Evolutionary conservation across 2,888 invertebrate species (phyloP).

Genomic region (Caenorhabditis angaria): DNA sequence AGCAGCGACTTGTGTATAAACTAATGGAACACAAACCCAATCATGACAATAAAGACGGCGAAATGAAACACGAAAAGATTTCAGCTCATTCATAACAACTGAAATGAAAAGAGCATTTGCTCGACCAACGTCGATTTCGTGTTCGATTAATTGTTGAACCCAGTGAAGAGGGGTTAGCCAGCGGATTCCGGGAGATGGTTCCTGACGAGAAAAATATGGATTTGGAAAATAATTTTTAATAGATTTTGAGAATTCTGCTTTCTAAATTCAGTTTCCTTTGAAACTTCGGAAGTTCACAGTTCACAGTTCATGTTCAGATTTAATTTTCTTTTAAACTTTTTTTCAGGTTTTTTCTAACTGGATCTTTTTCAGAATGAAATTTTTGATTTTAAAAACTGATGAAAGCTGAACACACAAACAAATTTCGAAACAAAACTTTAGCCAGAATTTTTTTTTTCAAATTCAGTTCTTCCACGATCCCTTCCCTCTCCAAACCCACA

Average conservation of each 20-base stretch:
- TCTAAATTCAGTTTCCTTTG: background rate
- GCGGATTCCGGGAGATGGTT: slow-evolving; percentile 56
- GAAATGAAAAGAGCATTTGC: slow-evolving; percentile 35
- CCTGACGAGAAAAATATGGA: background rate
- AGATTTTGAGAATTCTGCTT: background rate
- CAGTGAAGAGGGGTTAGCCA: slow-evolving; percentile 65
- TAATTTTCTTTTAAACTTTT: no score
- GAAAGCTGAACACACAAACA: no score
- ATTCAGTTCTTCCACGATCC: no score
- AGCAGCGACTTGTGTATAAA: slow-evolving; percentile 71
- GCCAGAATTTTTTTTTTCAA: no score
- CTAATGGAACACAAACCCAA: slow-evolving; percentile 63
- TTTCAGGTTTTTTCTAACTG: no score
- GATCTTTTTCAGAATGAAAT: no score
- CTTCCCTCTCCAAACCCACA: no score
- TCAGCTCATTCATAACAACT: slow-evolving; percentile 44
- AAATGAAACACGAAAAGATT: slow-evolving; percentile 45
- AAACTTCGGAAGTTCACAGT: no score
- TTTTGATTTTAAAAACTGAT: no score
- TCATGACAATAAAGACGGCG: slow-evolving; percentile 57
- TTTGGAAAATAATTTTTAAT: no score
- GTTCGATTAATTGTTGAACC: slow-evolving; percentile 55
- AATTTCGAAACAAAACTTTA: slow-evolving; percentile 3
- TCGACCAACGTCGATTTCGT: slow-evolving; percentile 31
- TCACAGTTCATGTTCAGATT: no score